Conservation (phyloP, 2,113 vertebrate species). For the Tragulus kanchil region DNA sequence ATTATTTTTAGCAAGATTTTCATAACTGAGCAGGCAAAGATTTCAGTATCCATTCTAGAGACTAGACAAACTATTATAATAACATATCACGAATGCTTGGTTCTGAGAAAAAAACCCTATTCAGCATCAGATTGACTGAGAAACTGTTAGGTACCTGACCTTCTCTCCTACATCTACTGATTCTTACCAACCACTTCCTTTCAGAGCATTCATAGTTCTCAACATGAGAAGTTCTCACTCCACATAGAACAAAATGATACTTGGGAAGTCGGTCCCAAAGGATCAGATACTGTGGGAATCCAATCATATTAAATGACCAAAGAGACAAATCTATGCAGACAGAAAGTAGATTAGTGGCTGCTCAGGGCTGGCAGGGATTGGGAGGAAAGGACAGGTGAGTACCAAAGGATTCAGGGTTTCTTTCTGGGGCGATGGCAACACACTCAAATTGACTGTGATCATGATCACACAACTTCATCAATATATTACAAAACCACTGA, state of each 20-base stretch:
- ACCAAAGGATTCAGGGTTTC: neutral
- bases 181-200: slow-evolving; percentile 39
- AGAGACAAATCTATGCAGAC: neutral
- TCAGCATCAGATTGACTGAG: slow-evolving; percentile 7
- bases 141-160: neutral
- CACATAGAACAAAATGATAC: slow-evolving; percentile 46
- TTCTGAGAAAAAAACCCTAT: slow-evolving; percentile 29
- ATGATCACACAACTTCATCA: neutral
- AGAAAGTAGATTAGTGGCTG: neutral
- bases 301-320: slow-evolving; percentile 42
- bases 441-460: neutral
- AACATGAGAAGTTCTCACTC: slow-evolving; percentile 19
- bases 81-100: slow-evolving; percentile 10
- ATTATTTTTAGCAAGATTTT: slow-evolving; percentile 60
- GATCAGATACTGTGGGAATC: neutral
- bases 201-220: slow-evolving; percentile 27
- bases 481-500: slow-evolving; percentile 37
- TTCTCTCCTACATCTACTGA: neutral
- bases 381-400: neutral
- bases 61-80: slow-evolving; percentile 36
- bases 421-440: neutral
- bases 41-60: slow-evolving; percentile 61
- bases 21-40: slow-evolving; percentile 52
- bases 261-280: slow-evolving; percentile 34
- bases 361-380: neutral